These are phyloP conservation scores for Hyles vespertilio DNA, from an alignment of 1,140 invertebrate species.

Conservation along the genomic window DNA sequence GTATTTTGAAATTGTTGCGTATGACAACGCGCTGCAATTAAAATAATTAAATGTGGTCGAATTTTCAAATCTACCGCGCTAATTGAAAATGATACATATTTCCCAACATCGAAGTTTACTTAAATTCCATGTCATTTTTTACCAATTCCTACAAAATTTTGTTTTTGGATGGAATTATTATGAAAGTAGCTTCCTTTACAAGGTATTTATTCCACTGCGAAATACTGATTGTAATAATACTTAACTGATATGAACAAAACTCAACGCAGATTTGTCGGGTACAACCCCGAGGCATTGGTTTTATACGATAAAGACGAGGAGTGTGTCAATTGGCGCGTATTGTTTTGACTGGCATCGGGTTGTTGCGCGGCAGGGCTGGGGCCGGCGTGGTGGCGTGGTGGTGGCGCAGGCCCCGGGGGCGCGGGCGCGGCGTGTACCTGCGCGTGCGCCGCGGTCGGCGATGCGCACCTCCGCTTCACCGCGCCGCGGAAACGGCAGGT, in stretches of 20 bases:
- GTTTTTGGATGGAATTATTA: too few species aligned
- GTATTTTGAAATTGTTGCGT: slow-evolving; percentile 17
- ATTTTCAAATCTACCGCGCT: not conserved
- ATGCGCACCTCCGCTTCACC: slow-evolving; percentile 70
- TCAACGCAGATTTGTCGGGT: too few species aligned
- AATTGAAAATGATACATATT: too few species aligned
- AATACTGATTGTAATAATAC: too few species aligned
- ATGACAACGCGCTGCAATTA: slow-evolving; percentile 5
- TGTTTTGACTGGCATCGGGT: slow-evolving; percentile 29
- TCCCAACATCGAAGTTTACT: too few species aligned
- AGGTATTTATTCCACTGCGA: too few species aligned
- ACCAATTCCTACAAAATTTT: too few species aligned
- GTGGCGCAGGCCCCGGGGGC: slow-evolving; percentile 15
- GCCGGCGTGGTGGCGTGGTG: slow-evolving; percentile 1
- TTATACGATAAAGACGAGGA: too few species aligned
- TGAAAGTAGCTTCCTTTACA: too few species aligned
- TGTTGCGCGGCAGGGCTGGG: slow-evolving; percentile 8
- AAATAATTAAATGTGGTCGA: slow-evolving; percentile 12
- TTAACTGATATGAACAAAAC: too few species aligned
- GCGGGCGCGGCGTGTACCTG: slow-evolving; percentile 50
- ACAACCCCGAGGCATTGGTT: too few species aligned
- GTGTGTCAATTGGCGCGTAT: not conserved
- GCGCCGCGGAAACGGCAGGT: slow-evolving; percentile 62
- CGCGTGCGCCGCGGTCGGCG: slow-evolving; percentile 65
- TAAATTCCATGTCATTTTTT: too few species aligned